Conservation (phyloP, 35 echinoderm and acorn worm genomes). For the Apostichopus parvimensis region DNA sequence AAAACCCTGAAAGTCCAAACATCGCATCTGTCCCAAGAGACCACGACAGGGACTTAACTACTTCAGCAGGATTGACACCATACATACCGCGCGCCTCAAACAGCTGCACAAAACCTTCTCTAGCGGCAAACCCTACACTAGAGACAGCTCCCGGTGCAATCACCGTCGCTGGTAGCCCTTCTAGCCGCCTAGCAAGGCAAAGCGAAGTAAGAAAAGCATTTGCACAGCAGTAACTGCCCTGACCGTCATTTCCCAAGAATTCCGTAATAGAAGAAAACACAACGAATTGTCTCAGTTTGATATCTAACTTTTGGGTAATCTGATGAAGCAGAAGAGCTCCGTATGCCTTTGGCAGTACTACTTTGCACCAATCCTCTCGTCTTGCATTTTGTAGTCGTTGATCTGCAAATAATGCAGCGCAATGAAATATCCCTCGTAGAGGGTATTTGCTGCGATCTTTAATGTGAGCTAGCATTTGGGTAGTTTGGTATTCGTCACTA, state of each 20-base stretch:
- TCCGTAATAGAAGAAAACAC: conserved; percentile 57
- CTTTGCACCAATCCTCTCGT: conserved; percentile 43
- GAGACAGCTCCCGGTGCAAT: conserved; percentile 54
- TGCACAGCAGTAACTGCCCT: conserved; percentile 67
- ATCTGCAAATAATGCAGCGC: conserved; percentile 61
- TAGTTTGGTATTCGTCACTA: no score
- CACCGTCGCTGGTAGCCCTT: conserved; percentile 62
- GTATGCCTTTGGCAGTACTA: conserved; percentile 60
- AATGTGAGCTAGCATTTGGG: no score
- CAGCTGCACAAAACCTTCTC: background rate
- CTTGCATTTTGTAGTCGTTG: conserved; percentile 30
- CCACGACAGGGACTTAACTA: background rate
- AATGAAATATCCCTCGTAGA: conserved; percentile 69
- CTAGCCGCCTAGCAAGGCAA: conserved; percentile 10
- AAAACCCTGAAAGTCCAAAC: background rate
- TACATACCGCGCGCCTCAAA: background rate
- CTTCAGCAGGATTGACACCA: background rate
- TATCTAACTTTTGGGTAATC: conserved; percentile 50
- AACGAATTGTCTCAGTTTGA: conserved; percentile 58
- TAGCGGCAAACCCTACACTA: conserved; percentile 53
- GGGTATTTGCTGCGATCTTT: background rate
- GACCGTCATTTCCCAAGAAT: conserved; percentile 63
- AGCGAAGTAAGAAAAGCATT: conserved; percentile 63
- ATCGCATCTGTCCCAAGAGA: background rate
- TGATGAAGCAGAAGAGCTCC: conserved; percentile 69